These are phyloP conservation scores for Porites evermanni DNA, from an alignment of 92 coral and sea anemone genomes.

Conservation along the genomic window DNA sequence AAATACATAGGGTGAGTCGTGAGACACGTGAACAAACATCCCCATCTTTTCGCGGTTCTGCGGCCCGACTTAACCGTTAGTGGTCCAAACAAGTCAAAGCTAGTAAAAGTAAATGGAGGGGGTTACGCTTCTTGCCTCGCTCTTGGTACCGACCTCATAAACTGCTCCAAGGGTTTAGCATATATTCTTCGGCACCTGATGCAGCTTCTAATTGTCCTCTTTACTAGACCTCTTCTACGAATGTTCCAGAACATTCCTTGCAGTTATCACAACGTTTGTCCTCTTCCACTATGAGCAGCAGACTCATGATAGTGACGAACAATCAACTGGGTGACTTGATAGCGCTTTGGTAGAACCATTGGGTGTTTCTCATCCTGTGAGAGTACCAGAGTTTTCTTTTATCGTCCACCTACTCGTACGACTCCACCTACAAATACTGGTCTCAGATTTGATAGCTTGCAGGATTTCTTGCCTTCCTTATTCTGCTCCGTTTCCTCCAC, in stretches of 20 bases:
- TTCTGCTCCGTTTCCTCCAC: constrained; percentile 27
- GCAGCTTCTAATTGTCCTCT: constrained; percentile 64
- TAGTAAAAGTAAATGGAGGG: constrained; percentile 51
- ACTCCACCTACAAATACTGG: neutral
- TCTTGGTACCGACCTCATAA: too few relatives aligned
- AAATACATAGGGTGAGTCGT: too few relatives aligned
- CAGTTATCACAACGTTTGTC: constrained; percentile 63
- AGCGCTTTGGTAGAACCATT: constrained; percentile 15
- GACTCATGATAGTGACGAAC: too few relatives aligned
- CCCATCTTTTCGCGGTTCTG: constrained; percentile 72
- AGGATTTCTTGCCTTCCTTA: neutral
- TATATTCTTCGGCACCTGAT: constrained; percentile 60
- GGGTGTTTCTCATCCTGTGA: constrained; percentile 43
- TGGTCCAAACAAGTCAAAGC: constrained; percentile 72
- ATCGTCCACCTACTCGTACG: constrained; percentile 38
- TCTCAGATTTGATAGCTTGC: too few relatives aligned
- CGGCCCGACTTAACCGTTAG: constrained; percentile 73
- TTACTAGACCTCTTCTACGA: constrained; percentile 5
- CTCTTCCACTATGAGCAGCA: constrained; percentile 45
- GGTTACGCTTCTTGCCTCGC: too few relatives aligned
- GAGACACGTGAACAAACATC: constrained; percentile 43
- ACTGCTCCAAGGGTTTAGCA: neutral
- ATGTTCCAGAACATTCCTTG: neutral
- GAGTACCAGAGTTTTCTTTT: constrained; percentile 27
- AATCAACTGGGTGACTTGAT: too few relatives aligned